These are phyloP conservation scores for Syrmaticus mikado DNA, from an alignment of 2,113 vertebrate genomes.

Conservation along the genomic window DNA sequence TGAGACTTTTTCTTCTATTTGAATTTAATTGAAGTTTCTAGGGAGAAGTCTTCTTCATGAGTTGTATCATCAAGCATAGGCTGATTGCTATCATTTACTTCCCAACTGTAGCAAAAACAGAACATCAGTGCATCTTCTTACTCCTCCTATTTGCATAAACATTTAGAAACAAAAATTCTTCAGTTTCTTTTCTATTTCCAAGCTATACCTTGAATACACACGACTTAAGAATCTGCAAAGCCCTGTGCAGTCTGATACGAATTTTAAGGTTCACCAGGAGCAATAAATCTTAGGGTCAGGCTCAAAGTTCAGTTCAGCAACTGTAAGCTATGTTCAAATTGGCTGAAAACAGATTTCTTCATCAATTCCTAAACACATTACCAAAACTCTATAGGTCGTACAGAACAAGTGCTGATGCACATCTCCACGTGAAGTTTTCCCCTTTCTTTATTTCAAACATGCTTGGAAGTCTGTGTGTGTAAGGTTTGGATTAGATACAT, in stretches of 20 bases:
- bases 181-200: not conserved
- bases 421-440: not conserved
- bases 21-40: not conserved
- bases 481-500: conserved; percentile 12
- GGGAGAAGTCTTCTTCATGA: not conserved
- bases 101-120: not conserved
- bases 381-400: not conserved
- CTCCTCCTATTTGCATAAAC: not conserved
- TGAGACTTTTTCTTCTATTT: not conserved
- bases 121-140: not conserved
- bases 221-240: not conserved
- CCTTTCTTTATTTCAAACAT: not conserved
- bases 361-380: conserved; percentile 16
- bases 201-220: not conserved
- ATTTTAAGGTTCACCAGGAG: conserved; percentile 19
- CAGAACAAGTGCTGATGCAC: conserved; percentile 15
- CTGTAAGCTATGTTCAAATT: not conserved
- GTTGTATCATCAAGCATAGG: not conserved
- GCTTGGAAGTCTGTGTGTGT: not conserved
- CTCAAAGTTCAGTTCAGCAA: conserved; percentile 24
- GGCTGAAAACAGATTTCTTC: conserved; percentile 4
- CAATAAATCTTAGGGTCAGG: not conserved
- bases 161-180: not conserved
- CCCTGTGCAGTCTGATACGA: not conserved
- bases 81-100: not conserved